These are phyloP conservation scores for Epinotia ramella DNA, from an alignment of 2,888 invertebrate genomes.

Conservation along the genomic window DNA sequence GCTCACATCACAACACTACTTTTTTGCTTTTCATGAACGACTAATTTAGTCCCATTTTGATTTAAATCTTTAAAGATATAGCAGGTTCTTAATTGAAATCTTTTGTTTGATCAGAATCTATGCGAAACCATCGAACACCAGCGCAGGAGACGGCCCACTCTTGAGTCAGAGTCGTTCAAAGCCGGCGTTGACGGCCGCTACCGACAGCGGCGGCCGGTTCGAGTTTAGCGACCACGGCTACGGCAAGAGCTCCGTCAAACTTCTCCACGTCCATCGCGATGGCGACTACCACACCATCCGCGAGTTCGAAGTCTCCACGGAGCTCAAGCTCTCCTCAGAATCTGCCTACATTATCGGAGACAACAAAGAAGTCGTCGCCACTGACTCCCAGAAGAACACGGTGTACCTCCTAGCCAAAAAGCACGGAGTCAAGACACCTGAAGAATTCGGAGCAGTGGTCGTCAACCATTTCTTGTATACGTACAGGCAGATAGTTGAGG, in stretches of 20 bases:
- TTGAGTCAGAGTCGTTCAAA: slow-evolving; percentile 50
- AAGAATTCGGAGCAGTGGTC: slow-evolving; percentile 90
- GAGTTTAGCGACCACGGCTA: slow-evolving; percentile 88
- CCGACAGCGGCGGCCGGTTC: slow-evolving; percentile 82
- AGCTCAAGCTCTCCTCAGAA: slow-evolving; percentile 88
- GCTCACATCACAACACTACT: too few species aligned
- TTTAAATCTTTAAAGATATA: background rate
- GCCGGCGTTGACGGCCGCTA: slow-evolving; percentile 68
- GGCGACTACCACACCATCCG: slow-evolving; percentile 88
- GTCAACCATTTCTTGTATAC: slow-evolving; percentile 90
- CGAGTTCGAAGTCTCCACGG: slow-evolving; percentile 90
- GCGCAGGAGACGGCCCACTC: slow-evolving; percentile 60
- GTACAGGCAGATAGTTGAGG: slow-evolving; percentile 90
- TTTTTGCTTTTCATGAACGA: background rate
- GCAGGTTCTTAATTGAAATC: background rate
- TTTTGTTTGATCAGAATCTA: slow-evolving; percentile 71
- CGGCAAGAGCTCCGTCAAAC: slow-evolving; percentile 91
- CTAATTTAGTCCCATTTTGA: background rate
- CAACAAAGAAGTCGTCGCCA: slow-evolving; percentile 92
- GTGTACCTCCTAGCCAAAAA: slow-evolving; percentile 92
- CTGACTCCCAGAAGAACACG: slow-evolving; percentile 93
- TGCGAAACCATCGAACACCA: slow-evolving; percentile 80
- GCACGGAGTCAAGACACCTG: slow-evolving; percentile 90
- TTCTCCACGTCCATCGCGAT: slow-evolving; percentile 89
- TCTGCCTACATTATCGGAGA: slow-evolving; percentile 91